Evolutionary conservation across 2,113 vertebrate species (phyloP), one percentile per base, ranked within the genome.

Genomic region (Odocoileus hemionus): DNA sequence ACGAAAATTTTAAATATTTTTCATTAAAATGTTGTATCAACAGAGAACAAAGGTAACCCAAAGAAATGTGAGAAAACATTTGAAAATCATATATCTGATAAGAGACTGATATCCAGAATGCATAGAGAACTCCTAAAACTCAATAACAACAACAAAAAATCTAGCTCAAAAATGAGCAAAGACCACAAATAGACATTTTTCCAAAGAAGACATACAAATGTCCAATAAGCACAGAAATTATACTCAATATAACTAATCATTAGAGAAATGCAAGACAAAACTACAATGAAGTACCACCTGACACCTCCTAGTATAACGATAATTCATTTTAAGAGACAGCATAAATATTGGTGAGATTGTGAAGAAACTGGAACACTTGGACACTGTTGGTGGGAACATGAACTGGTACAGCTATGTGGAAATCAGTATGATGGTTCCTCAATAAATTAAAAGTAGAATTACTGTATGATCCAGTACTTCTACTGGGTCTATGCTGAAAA

Each of bases 371-470:
- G 33, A 67, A 67, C 61, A 19, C 3, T 19, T 9, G 16, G 10
- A 19, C 61, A 67, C 61, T 67, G 61, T 10, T 67, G 16, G 16
- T n/a, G 16, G 61, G 33, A 67, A n/a, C 61, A 67, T 19, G 61
- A 67, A 19, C 16, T 0, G 1, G 61, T n/a, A 67, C 3, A n/a
- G 33, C 61, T n/a, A 4, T 0, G 0, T 67, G 61, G 33, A 67
- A n/a, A n/a, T 67, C 61, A 19, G 16, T n/a, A 67, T n/a, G 3
- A 67, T 19, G 33, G 33, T 10, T 67, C 33, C 33, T 67, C 33
- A n/a, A 16, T 33, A 67, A n/a, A 67, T 19, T 10, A n/a, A 67
- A 67, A 67, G 61, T n/a, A 67, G 61, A 67, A 67, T 67, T 67
- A 19, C 33, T 67, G 7, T n/a, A 17, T n/a, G 7, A n/a, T 67